These are phyloP conservation scores for Melanotaenia boesemani DNA, from an alignment of 2,797 vertebrate genomes.

Conservation along the genomic window DNA sequence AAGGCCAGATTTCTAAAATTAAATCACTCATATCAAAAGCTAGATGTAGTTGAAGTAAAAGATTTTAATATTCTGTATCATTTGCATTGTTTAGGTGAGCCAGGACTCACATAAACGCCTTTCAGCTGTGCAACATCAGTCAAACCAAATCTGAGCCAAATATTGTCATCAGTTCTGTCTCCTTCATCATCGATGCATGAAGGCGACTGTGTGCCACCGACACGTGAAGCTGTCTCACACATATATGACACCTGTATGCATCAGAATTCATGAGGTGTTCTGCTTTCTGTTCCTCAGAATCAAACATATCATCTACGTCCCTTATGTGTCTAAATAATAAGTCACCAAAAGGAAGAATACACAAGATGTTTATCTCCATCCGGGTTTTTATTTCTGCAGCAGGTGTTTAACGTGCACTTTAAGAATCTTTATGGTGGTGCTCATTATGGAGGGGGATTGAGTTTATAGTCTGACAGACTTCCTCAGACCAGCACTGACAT, in stretches of 20 bases:
- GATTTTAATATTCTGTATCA: no score
- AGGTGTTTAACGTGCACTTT: constrained; percentile 53
- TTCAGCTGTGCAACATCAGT: no score
- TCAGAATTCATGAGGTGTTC: not conserved
- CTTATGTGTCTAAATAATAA: constrained; percentile 46
- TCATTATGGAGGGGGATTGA: constrained; percentile 46
- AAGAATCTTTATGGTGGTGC: constrained; percentile 53
- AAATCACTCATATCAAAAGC: no score
- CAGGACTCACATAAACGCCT: no score
- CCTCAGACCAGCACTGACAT: constrained; percentile 78
- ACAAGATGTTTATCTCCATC: constrained; percentile 51
- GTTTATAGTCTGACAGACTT: constrained; percentile 60
- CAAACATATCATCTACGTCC: constrained; percentile 45
- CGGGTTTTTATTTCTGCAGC: constrained; percentile 47
- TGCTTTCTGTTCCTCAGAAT: constrained; percentile 34
- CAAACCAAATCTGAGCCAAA: not conserved
- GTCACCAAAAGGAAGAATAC: constrained; percentile 40
- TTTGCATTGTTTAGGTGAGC: no score
- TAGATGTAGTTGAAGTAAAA: no score
- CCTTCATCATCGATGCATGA: no score
- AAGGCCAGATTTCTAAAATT: no score
- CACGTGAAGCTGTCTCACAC: no score
- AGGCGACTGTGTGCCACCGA: no score
- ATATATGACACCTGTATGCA: no score
- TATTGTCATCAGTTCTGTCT: no score